phyloP scores from a whole-genome alignment of 92 coral and sea anemone genomes.

The Epizoanthus illoricatus region DNA sequence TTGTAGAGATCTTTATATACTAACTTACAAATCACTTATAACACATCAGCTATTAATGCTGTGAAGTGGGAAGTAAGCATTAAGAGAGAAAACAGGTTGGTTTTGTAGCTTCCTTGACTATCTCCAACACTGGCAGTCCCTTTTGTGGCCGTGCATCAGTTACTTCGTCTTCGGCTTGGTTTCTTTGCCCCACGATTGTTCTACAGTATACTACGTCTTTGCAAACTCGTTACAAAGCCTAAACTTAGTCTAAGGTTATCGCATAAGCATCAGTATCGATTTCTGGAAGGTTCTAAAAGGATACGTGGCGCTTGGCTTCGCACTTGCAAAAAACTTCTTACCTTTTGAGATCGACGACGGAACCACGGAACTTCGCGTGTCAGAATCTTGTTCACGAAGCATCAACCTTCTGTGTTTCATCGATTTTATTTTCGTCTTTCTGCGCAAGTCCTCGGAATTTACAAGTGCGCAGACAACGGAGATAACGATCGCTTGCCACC shows the following conservation, averaged over 20 bases:
- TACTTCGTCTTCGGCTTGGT: neutral
- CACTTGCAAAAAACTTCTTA: neutral
- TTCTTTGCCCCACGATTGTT: neutral
- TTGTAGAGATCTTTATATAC: constrained; percentile 45
- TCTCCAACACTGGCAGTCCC: neutral
- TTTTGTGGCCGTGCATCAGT: neutral
- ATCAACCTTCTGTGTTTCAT: constrained; percentile 20
- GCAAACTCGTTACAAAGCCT: constrained; percentile 20
- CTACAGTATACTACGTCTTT: neutral
- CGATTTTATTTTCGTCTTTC: constrained; percentile 37
- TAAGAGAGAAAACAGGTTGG: neutral
- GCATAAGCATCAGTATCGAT: constrained; percentile 35
- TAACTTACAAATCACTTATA: constrained; percentile 44
- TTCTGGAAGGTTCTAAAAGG: constrained; percentile 18
- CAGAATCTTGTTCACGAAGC: constrained; percentile 38
- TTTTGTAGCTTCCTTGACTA: neutral
- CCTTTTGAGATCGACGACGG: constrained; percentile 7
- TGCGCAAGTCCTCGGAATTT: constrained; percentile 39
- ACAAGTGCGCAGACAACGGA: constrained; percentile 37
- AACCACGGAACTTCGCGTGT: constrained; percentile 37
- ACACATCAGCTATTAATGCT: constrained; percentile 35
- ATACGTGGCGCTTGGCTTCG: constrained; percentile 2
- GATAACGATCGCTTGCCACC: constrained; percentile 29
- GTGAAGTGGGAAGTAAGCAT: constrained; percentile 40
- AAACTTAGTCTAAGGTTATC: constrained; percentile 38